A percentile compares a stretch with the other conserved stretches of the same genome.
Evolutionary conservation across 1,140 invertebrate species (phyloP).

Genomic region (Ruditapes philippinarum): DNA sequence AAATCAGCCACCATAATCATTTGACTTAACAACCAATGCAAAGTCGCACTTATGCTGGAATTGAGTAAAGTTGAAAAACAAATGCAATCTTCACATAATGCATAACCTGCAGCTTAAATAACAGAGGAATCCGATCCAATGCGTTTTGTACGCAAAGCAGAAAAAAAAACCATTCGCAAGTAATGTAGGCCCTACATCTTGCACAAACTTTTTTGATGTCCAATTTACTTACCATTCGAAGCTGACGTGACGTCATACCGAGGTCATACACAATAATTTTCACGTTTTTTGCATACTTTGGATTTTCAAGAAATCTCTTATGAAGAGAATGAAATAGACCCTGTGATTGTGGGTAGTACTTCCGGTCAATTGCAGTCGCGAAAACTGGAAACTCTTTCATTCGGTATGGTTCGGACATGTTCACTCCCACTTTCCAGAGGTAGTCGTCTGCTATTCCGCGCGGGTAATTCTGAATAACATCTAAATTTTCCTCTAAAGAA

Average conservation of each 20-base stretch:
- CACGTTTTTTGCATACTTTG: conserved; percentile 7
- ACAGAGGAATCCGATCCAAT: too few species aligned
- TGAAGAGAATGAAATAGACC: conserved; percentile 18
- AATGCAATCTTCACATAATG: too few species aligned
- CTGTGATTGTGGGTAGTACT: conserved; percentile 18
- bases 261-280: conserved; percentile 33
- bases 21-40: too few species aligned
- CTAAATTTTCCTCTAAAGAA: conserved; percentile 46
- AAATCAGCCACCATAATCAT: too few species aligned
- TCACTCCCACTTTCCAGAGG: conserved; percentile 35
- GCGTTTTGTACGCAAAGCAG: too few species aligned
- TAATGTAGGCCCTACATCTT: too few species aligned
- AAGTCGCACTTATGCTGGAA: too few species aligned
- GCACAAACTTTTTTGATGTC: too few species aligned
- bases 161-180: too few species aligned
- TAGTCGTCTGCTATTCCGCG: conserved; percentile 21
- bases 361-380: conserved; percentile 8
- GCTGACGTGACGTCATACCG: conserved; percentile 6
- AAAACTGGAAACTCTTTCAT: conserved; percentile 43
- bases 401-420: neutral
- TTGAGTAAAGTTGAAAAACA: too few species aligned
- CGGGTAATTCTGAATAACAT: conserved; percentile 42
- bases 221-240: conserved; percentile 12
- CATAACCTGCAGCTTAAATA: too few species aligned
- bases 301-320: neutral